Percentiles rank a stretch among this genome's conserved stretches.
Conservation (phyloP, 1,140 invertebrate species). For the Diuraphis noxia region DNA sequence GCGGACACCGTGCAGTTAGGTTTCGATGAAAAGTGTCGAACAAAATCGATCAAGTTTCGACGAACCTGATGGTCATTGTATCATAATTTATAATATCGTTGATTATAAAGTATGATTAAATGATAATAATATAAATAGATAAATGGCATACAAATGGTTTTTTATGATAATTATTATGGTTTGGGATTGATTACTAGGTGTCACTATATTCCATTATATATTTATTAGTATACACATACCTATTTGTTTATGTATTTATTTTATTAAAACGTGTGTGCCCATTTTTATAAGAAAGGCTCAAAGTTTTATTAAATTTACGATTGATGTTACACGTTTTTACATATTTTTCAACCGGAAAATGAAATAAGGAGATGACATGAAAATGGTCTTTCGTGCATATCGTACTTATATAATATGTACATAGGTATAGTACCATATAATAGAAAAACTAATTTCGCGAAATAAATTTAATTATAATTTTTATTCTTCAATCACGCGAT, state of each 20-base stretch:
- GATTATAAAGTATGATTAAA: neutral
- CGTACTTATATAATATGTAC: neutral
- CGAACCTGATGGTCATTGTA: neutral
- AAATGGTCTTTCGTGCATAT: neutral
- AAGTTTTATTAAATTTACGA: neutral
- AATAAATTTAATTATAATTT: neutral
- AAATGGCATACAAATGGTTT: neutral
- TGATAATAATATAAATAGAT: neutral
- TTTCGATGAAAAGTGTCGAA: neutral
- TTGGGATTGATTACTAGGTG: neutral
- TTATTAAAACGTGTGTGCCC: neutral
- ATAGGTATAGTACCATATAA: neutral
- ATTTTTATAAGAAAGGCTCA: neutral
- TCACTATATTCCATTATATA: neutral
- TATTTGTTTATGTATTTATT: neutral
- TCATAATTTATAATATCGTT: neutral
- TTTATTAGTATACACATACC: too few relatives aligned
- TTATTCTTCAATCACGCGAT: neutral
- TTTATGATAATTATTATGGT: neutral
- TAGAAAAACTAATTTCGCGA: neutral
- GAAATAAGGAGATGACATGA: neutral
- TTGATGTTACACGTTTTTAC: neutral
- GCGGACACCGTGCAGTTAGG: neutral
- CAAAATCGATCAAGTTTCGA: neutral
- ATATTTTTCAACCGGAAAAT: neutral